phyloP scores from a whole-genome alignment of 2,888 invertebrate species.

The Drosophila quasianomalipes region DNA sequence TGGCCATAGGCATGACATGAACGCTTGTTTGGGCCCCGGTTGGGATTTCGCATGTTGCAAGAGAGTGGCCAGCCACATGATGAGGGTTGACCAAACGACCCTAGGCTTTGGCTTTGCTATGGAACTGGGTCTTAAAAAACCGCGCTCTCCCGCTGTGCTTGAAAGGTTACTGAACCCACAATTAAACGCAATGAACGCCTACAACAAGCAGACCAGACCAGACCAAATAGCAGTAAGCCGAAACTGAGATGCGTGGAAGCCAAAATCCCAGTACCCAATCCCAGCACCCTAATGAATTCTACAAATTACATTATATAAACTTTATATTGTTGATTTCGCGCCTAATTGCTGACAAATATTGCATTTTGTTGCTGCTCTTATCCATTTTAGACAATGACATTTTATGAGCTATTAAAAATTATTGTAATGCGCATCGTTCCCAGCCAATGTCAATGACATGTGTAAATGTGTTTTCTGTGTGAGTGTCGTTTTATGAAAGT shows the following conservation, averaged over 20 bases:
- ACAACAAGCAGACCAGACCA: conserved; percentile 38
- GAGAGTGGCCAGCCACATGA: conserved; percentile 37
- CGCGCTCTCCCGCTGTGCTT: conserved; percentile 44
- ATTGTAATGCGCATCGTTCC: conserved; percentile 55
- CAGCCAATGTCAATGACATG: conserved; percentile 72
- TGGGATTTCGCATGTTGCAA: conserved; percentile 78
- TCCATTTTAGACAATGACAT: conserved; percentile 59
- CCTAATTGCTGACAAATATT: conserved; percentile 67
- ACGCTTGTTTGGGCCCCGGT: conserved; percentile 49
- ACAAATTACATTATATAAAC: conserved; percentile 52
- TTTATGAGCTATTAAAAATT: conserved; percentile 77
- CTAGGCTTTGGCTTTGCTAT: conserved; percentile 31
- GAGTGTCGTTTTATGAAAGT: conserved; percentile 62
- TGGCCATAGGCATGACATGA: conserved; percentile 60
- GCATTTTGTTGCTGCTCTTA: conserved; percentile 33
- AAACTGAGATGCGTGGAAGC: conserved; percentile 50
- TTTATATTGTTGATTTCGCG: conserved; percentile 38
- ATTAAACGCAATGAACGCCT: conserved; percentile 70
- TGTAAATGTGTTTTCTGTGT: conserved; percentile 48
- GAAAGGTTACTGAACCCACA: conserved; percentile 82
- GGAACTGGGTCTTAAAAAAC: conserved; percentile 31
- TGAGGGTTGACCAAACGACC: conserved; percentile 73
- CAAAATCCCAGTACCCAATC: conserved; percentile 27
- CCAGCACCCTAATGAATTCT: conserved; percentile 49
- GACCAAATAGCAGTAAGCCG: conserved; percentile 10